Percentiles rank a stretch among this genome's conserved stretches.
phyloP scores from a whole-genome alignment of 2,888 invertebrate genomes.

The Pharmacophagus antenor region DNA sequence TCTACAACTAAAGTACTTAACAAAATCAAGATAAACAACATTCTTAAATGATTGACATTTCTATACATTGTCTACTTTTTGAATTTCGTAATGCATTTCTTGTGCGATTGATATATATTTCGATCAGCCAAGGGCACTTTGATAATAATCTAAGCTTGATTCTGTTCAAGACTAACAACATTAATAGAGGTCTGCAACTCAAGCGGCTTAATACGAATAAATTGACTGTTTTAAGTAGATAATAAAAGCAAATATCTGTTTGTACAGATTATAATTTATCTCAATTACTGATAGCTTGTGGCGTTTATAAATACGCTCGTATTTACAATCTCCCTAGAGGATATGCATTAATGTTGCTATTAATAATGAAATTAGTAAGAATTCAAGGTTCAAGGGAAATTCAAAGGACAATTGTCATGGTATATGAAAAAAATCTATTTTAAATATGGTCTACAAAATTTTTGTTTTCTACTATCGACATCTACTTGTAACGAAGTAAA shows the following conservation, averaged over 20 bases:
- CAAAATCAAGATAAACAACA: background rate
- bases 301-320: background rate
- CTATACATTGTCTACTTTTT: slow-evolving; percentile 17
- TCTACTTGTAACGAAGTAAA: no score
- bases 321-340: background rate
- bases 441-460: no score
- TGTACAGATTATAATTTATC: background rate
- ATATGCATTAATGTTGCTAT: no score
- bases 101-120: slow-evolving; percentile 8
- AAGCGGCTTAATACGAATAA: slow-evolving; percentile 5
- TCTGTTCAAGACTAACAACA: slow-evolving; percentile 27
- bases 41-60: slow-evolving; percentile 17
- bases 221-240: slow-evolving; percentile 5
- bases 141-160: slow-evolving; percentile 25
- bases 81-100: slow-evolving; percentile 19
- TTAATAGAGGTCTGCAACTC: slow-evolving; percentile 21
- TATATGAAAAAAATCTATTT: no score
- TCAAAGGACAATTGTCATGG: no score
- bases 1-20: background rate
- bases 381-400: no score
- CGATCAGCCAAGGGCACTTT: slow-evolving; percentile 14
- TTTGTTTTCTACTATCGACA: no score
- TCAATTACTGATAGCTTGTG: background rate
- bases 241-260: background rate
- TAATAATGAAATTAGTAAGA: no score